Percentiles rank a stretch among this genome's conserved stretches.
phyloP scores from a whole-genome alignment of 2,797 vertebrate genomes.

The Xenops minutus region DNA sequence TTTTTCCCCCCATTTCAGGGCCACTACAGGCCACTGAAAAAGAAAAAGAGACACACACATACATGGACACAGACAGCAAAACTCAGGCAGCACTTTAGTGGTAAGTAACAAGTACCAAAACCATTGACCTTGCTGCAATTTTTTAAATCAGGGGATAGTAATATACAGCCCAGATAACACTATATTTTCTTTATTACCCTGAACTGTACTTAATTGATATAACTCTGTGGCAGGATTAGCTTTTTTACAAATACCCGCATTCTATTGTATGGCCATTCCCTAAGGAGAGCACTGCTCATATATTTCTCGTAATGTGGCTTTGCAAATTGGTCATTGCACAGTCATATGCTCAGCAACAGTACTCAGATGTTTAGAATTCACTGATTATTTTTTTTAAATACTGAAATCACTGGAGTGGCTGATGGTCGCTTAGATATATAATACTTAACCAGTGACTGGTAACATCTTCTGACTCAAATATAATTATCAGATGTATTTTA shows the following conservation, averaged over 20 bases:
- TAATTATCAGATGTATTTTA: not conserved
- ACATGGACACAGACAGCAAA: not conserved
- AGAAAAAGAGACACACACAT: not conserved
- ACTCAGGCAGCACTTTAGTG: not conserved
- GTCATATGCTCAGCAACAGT: not conserved
- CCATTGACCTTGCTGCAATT: not conserved
- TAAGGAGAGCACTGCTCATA: not conserved
- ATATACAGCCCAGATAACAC: not conserved
- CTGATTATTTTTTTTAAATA: not conserved
- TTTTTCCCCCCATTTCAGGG: not conserved
- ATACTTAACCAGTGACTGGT: not conserved
- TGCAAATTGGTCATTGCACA: slow-evolving; percentile 26
- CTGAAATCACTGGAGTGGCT: not conserved
- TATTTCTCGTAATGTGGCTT: slow-evolving; percentile 42
- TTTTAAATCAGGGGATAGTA: not conserved
- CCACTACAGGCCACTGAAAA: slow-evolving; percentile 48
- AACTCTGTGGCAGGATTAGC: not conserved
- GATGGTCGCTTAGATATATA: not conserved
- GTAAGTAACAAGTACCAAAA: not conserved
- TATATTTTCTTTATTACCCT: slow-evolving; percentile 44
- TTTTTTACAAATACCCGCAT: slow-evolving; percentile 25
- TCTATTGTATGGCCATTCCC: slow-evolving; percentile 4
- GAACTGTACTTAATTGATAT: slow-evolving; percentile 20
- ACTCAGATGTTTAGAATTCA: slow-evolving; percentile 36
- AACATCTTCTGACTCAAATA: not conserved